Evolutionary conservation across 92 coral and sea anemone genomes (phyloP).

Genomic region (Pocillopora meandrina): DNA sequence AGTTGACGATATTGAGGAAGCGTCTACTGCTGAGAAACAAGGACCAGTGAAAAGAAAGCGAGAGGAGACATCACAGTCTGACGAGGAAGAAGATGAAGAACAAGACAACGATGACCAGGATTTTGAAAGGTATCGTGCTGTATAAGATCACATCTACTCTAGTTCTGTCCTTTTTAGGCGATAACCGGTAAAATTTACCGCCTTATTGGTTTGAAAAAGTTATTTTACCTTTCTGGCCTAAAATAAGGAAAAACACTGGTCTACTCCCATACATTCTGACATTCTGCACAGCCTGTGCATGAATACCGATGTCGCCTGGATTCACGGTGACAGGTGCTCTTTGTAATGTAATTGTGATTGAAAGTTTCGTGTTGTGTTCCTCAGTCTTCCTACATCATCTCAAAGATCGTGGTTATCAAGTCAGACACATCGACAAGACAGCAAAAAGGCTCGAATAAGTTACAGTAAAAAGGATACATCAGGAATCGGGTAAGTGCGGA

Average conservation of each 20-base stretch:
- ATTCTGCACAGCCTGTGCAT: too few relatives aligned
- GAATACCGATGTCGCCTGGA: too few relatives aligned
- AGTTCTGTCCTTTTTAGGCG: too few relatives aligned
- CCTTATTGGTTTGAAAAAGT: too few relatives aligned
- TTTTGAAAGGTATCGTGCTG: constrained; percentile 64
- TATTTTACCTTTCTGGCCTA: too few relatives aligned
- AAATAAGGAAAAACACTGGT: too few relatives aligned
- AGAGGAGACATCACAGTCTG: constrained; percentile 54
- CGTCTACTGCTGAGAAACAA: constrained; percentile 11
- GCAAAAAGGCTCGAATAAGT: constrained; percentile 77
- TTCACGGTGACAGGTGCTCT: too few relatives aligned
- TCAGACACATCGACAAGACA: constrained; percentile 59
- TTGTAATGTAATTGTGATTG: background rate
- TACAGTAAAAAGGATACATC: constrained; percentile 78
- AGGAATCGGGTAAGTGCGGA: constrained; percentile 48
- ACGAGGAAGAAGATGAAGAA: constrained; percentile 34
- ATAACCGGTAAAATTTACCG: too few relatives aligned
- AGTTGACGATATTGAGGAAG: constrained; percentile 27
- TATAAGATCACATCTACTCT: too few relatives aligned
- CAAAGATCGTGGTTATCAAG: constrained; percentile 85
- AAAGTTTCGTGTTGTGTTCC: background rate
- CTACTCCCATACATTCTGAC: too few relatives aligned
- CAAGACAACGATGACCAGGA: constrained; percentile 47
- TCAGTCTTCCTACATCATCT: constrained; percentile 66
- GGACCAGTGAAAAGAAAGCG: constrained; percentile 60